Base-by-base conservation (phyloP, 35 echinoderm and acorn worm genomes). In the Heliocidaris erythrogramma region DNA sequence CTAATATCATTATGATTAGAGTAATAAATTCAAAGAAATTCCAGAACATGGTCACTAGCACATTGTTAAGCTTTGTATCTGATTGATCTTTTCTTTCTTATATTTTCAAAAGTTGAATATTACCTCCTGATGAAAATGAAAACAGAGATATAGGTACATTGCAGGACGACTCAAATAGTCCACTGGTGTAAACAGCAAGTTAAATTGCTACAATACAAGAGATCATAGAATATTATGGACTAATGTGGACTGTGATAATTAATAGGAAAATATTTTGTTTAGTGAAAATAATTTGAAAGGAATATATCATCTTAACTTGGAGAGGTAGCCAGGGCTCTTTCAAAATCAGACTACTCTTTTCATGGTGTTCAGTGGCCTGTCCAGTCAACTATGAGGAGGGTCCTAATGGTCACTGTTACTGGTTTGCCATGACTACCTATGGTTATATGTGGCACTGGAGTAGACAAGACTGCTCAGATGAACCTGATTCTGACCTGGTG, bases 311-410 rank as follows among this genome's bases (percentile, higher is more conserved):
- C 4, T 78, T 78, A 78, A 27, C 5, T 78, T 78, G 27, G 6
- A 78, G 21, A 10, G 0, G 52, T 56, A 56, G 52, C 52, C 52
- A 56, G 10, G 14, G 52, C 14, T 56, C 52, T 56, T 56, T 56
- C 10, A 56, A 56, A 14, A 56, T 56, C 52, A 2, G 18, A 5
- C n/a, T 7, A 78, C 17, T 27, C 24, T 27, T 78, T 92, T 48
- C 47, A 5, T 89, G 56, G 35, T 12, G 69, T 24, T n/a, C 91
- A 93, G 24, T 93, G 88, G 88, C 93, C 59, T 96, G 96, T 85
- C 94, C 96, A 18, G 90, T n/a, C 3, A 49, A 92, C 60, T 96
- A 96, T 61, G 96, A 96, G 89, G 32, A 31, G 24, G 96, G 96
- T 7, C 94, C 88, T 27, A 85, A 95, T 48, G 90, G 85, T n/a